Evolutionary conservation across 2,113 vertebrate genomes (phyloP).

Genomic region (Tragulus kanchil): DNA sequence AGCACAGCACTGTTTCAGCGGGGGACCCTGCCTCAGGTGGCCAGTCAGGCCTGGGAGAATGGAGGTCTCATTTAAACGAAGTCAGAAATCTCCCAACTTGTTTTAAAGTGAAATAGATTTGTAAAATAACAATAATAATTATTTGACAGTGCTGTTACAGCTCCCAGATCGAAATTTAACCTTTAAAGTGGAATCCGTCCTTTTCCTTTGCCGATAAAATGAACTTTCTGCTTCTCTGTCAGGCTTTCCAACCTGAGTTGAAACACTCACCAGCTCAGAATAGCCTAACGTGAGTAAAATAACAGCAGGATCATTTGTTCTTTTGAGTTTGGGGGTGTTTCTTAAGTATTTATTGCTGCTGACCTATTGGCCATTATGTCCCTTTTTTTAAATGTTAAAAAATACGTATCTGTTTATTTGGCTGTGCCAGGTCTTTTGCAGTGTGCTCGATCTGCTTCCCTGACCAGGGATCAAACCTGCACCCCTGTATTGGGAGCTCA

Average conservation of each 20-base stretch:
- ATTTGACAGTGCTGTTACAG: conserved; percentile 69
- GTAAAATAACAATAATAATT: conserved; percentile 82
- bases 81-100: conserved; percentile 78
- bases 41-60: conserved; percentile 73
- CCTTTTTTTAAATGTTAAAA: not conserved
- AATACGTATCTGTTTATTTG: not conserved
- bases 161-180: conserved; percentile 71
- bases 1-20: conserved; percentile 59
- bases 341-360: not conserved
- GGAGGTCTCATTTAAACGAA: conserved; percentile 78
- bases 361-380: not conserved
- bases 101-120: conserved; percentile 79
- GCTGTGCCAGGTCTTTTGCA: not conserved
- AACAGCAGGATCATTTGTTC: not conserved
- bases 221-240: conserved; percentile 24
- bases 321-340: not conserved
- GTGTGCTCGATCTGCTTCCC: not conserved
- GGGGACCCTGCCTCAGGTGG: conserved; percentile 79
- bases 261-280: not conserved
- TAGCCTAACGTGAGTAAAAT: not conserved
- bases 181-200: conserved; percentile 65
- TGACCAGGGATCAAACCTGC: not conserved
- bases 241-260: conserved; percentile 17
- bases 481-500: not conserved
- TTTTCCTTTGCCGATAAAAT: conserved; percentile 21